phyloP scores from a whole-genome alignment of 1,140 invertebrate species.

The Temnothorax curvispinosus region DNA sequence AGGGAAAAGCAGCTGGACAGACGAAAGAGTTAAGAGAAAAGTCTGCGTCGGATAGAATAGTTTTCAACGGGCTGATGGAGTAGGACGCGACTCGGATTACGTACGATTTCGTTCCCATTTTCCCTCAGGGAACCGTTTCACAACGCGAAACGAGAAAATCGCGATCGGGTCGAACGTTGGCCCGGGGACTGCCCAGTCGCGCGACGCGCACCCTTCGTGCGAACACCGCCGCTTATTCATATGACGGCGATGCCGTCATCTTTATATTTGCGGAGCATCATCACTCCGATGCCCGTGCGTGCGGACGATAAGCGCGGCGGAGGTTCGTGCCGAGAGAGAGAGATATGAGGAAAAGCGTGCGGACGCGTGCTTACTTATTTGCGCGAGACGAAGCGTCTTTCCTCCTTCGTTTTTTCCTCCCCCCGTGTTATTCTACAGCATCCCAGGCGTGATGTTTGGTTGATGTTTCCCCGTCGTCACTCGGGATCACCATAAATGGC shows the following conservation, averaged over 20 bases:
- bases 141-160: not conserved
- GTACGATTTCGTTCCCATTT: conserved; percentile 19
- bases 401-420: not conserved
- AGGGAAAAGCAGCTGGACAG: not conserved
- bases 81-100: not conserved
- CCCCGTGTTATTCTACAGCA: conserved; percentile 62
- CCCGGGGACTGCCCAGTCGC: not conserved
- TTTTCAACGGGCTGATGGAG: too few relatives aligned
- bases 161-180: not conserved
- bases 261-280: conserved; percentile 77
- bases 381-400: conserved; percentile 1
- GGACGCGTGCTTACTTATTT: conserved; percentile 37
- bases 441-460: conserved; percentile 71
- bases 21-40: too few relatives aligned
- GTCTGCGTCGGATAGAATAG: not conserved
- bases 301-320: conserved; percentile 2
- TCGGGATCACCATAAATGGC: conserved; percentile 84
- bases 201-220: not conserved
- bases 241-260: conserved; percentile 78
- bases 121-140: not conserved
- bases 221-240: conserved; percentile 58
- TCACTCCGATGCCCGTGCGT: conserved; percentile 15
- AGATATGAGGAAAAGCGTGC: not conserved
- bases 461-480: conserved; percentile 74
- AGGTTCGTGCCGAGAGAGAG: not conserved